These are phyloP conservation scores for Formica aserva DNA, from an alignment of 2,888 invertebrate species.

Conservation along the genomic window DNA sequence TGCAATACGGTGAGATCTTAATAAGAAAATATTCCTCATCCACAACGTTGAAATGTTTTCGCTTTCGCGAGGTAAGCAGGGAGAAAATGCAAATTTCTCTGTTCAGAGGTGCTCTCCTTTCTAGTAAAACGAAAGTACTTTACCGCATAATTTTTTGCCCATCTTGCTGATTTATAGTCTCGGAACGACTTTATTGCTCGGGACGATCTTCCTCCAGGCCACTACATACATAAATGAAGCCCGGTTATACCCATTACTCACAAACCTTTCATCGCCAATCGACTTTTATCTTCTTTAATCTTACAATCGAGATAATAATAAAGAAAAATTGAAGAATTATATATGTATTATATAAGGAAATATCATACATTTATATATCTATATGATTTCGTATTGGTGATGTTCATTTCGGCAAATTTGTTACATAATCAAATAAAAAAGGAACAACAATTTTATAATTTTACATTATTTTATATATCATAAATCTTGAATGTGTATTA, in stretches of 20 bases:
- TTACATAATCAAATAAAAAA: background rate
- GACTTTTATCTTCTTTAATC: constrained; percentile 11
- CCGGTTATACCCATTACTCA: constrained; percentile 38
- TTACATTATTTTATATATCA: background rate
- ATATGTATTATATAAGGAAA: background rate
- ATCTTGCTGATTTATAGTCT: constrained; percentile 50
- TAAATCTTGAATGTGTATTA: background rate
- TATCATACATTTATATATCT: background rate
- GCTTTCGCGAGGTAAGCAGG: constrained; percentile 40
- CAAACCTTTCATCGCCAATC: constrained; percentile 29
- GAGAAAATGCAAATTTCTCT: constrained; percentile 50
- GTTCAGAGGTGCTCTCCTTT: constrained; percentile 29
- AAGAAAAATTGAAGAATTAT: background rate
- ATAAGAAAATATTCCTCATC: constrained; percentile 22
- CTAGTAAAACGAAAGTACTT: constrained; percentile 44
- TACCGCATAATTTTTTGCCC: constrained; percentile 51
- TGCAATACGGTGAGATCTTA: constrained; percentile 1
- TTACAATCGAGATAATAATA: background rate
- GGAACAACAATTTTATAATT: background rate
- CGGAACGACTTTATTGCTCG: constrained; percentile 36
- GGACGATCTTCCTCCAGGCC: constrained; percentile 28
- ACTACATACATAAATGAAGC: constrained; percentile 61
- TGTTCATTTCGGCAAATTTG: too few species aligned
- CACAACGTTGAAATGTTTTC: constrained; percentile 36
- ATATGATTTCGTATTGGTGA: too few species aligned